Conservation (phyloP, 2,113 vertebrate species). For the Podarcis muralis region DNA sequence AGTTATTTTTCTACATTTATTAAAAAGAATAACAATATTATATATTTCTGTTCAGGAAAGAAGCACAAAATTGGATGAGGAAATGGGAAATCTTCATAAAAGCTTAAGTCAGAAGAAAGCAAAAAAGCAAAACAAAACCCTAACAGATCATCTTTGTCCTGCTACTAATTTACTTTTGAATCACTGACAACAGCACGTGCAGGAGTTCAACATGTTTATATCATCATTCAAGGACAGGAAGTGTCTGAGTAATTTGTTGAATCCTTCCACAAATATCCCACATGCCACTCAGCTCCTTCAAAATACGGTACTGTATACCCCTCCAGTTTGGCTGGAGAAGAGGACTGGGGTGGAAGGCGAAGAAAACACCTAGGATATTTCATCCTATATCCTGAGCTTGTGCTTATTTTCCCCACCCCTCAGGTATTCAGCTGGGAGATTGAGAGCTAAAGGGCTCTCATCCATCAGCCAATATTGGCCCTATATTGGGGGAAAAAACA, state of each 20-base stretch:
- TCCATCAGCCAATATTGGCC: too few species aligned
- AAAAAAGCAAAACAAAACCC: not conserved
- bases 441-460: too few species aligned
- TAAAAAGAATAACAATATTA: conserved; percentile 16
- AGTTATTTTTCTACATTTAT: not conserved
- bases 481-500: too few species aligned
- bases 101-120: not conserved
- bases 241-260: not conserved
- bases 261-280: not conserved
- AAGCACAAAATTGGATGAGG: conserved; percentile 4
- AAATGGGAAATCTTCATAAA: conserved; percentile 12
- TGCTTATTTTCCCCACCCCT: not conserved
- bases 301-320: too few species aligned
- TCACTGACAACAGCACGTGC: not conserved
- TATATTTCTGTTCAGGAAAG: not conserved
- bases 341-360: not conserved
- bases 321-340: too few species aligned
- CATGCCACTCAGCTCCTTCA: not conserved
- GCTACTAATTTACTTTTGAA: not conserved
- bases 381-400: not conserved
- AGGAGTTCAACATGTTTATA: not conserved
- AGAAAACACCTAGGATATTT: not conserved
- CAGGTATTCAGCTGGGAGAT: too few species aligned
- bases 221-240: not conserved
- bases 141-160: not conserved